Evolutionary conservation across 2,113 vertebrate genomes (phyloP).

Genomic region (Pionites leucogaster): DNA sequence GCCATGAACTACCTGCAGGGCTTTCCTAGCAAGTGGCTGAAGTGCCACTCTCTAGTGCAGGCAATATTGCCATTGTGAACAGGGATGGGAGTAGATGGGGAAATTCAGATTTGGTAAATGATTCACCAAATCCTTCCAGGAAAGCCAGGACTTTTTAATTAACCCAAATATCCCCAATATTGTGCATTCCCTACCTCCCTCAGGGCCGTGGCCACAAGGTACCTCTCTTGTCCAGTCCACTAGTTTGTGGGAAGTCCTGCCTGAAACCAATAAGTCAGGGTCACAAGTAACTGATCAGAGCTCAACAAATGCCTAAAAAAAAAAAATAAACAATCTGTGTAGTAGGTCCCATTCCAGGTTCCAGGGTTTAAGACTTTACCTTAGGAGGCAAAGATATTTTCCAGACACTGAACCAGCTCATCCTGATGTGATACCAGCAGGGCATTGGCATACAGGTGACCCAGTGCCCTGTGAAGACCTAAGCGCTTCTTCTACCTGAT

Average conservation of each 20-base stretch:
- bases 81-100: not conserved
- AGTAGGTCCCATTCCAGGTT: not conserved
- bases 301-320: not conserved
- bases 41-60: not conserved
- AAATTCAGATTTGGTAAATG: not conserved
- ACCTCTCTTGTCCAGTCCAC: not conserved
- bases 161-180: not conserved
- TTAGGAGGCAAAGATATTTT: not conserved
- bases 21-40: not conserved
- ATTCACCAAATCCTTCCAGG: not conserved
- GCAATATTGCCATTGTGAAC: not conserved
- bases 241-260: not conserved
- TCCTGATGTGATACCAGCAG: not conserved
- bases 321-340: not conserved
- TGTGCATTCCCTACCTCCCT: not conserved
- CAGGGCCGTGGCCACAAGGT: fast-evolving
- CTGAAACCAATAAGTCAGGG: not conserved
- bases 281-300: fast-evolving
- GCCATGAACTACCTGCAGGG: not conserved
- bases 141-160: not conserved
- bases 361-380: not conserved
- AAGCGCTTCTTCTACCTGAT: not conserved
- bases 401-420: not conserved
- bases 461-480: not conserved
- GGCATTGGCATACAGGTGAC: not conserved